Evolutionary conservation across 2,113 vertebrate genomes (phyloP), one percentile per base, ranked within the genome.

Genomic region (Neogobius melanostomus): DNA sequence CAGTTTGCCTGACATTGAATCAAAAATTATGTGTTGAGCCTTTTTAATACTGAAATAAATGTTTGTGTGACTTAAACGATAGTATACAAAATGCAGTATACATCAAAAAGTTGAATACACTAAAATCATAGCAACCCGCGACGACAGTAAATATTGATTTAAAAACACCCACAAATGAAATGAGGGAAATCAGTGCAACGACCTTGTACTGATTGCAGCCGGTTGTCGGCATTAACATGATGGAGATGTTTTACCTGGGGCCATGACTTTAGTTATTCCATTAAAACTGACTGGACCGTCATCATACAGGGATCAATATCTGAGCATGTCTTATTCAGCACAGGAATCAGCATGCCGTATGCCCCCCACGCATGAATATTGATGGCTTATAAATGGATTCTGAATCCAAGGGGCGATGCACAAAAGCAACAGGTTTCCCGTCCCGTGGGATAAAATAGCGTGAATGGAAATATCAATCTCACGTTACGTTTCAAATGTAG

Each of bases 281-380:
- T 85, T 83, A 82, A 87, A 85, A 66, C 10, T 46, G 79, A 59
- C 10, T 16, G 61, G 66, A 79, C 44, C 53, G 53, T 56, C 56
- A 47, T 36, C 28, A 36, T 36, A 36, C 70, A 2, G 43, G 47
- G 75, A 87, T 88, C 82, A 70, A 88, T 85, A 82, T 46, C 12
- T 4, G 44, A 17, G 63, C 82, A 83, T 84, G 86, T 85, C 83
- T 82, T 80, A 80, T 88, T 85, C 80, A 84, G 78, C 75, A 63
- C 36, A 43, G 81, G 51, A 70, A 65, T 6, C 36, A 73, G 64
- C 64, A 70, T 63, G 70, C 77, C 77, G 68, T 74, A 82, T 76
- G 76, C 67, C 16, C 57, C 21, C 69, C 46, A 47, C 53, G 10
- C 65, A 83, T 84, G 71, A 84, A 83, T 88, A 87, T 88, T 84